Base-by-base conservation (phyloP, 2,113 vertebrate genomes). In the Lates calcarifer region DNA sequence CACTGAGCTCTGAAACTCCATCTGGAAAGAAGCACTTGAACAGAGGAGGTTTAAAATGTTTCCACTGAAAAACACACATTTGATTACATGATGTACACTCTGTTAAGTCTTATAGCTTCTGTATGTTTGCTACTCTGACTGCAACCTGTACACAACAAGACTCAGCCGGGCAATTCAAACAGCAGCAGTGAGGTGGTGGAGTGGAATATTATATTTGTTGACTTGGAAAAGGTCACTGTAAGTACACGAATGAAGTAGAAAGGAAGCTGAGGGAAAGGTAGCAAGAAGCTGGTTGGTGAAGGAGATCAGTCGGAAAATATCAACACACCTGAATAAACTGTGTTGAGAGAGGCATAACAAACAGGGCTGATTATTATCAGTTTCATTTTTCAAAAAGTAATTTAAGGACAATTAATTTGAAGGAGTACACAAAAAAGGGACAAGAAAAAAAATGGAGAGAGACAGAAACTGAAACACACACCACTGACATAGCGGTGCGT, bases 311-410 rank as follows among this genome's bases (percentile, higher is more conserved):
- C 24, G 63, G 26, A 53, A 57, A 47, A 77, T 17, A 77, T 82
- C 58, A 85, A 81, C 75, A 84, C 79, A 88, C 69, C 80, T 82
- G 79, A 82, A 74, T 86, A 86, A 84, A 91, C 77, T 51, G 28
- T 24, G 0, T 26, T 24, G 11, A 35, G 4, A 69, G 69, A 70
- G 55, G 22, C 29, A 20, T 18, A 47, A 35, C 39, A 33, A 56
- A 51, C 13, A 41, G 0, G 26, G 14, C 1, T 67, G 5, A 17
- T 20, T 24, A 13, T 33, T 55, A 5, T 26, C n/a, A 49, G 45
- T 20, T 22, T 6, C 20, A 47, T 18, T 47, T 47, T 47, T 47
- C 45, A 47, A 6, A 14, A 18, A 45, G 5, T 18, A 45, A 18
- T 14, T 43, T 43, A 11, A 14, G 41, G 41, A 3, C 3, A 13